phyloP scores from a whole-genome alignment of 2,113 vertebrate genomes.

The human (Homo sapiens) region DNA sequence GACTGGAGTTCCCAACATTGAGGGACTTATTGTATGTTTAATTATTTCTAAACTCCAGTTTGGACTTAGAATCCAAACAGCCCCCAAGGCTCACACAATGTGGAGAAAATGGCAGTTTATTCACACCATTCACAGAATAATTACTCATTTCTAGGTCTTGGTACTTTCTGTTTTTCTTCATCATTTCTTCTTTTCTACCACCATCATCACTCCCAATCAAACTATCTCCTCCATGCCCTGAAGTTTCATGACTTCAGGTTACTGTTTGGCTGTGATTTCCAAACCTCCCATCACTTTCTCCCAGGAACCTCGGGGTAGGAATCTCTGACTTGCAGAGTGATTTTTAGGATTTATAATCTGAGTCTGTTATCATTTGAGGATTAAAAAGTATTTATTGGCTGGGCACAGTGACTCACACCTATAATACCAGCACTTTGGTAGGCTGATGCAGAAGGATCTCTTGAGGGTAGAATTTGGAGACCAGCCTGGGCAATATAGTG shows the following conservation, averaged over 20 bases:
- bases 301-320: background rate
- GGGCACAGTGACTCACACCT: no score
- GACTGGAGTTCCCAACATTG: background rate
- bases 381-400: background rate
- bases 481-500: no score
- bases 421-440: no score
- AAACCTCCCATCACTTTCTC: background rate
- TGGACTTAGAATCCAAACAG: background rate
- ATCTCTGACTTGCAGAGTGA: background rate
- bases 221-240: background rate
- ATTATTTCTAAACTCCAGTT: background rate
- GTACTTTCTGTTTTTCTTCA: background rate
- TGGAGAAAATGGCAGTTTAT: background rate
- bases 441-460: no score
- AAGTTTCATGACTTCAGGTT: background rate
- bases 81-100: background rate
- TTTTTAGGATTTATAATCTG: constrained; percentile 12
- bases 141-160: background rate
- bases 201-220: accelerated
- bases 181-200: background rate
- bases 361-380: background rate
- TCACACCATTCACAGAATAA: background rate
- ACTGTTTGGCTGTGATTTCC: background rate
- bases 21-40: no score
- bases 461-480: no score